A percentile compares a stretch with the other conserved stretches of the same genome.
Conservation (phyloP, 1,140 invertebrate genomes). For the Drosophila sulfurigaster region DNA sequence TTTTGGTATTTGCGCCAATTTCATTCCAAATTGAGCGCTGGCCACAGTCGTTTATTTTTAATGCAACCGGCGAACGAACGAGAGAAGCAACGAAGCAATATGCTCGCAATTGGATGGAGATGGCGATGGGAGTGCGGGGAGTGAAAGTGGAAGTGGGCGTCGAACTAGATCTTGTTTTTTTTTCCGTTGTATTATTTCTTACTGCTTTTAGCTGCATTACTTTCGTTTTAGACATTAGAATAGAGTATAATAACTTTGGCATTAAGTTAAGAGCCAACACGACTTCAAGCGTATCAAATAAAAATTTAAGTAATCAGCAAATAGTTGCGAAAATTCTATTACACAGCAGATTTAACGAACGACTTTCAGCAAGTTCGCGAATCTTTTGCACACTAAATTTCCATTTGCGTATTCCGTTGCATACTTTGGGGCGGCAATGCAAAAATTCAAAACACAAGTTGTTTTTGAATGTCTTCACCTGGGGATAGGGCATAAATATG, state of each 20-base stretch:
- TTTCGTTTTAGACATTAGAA: conserved; percentile 32
- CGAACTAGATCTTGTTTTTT: conserved; percentile 10
- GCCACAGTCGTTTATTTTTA: conserved; percentile 82
- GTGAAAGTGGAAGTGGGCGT: neutral
- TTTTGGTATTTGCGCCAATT: conserved; percentile 83
- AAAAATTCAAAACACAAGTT: conserved; percentile 3
- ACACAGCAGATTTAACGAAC: no score
- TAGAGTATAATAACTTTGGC: conserved; percentile 33
- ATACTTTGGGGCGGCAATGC: neutral
- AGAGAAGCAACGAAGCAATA: conserved; percentile 61
- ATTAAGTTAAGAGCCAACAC: conserved; percentile 1
- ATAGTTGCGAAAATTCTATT: neutral
- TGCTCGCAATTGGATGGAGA: conserved; percentile 37
- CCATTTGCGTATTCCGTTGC: neutral
- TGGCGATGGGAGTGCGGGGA: no score
- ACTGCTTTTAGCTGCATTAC: conserved; percentile 38
- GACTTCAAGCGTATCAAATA: conserved; percentile 15
- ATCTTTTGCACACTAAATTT: neutral
- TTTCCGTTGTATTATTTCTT: neutral
- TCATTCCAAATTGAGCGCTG: conserved; percentile 82
- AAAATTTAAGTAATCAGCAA: conserved; percentile 1
- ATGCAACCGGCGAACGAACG: conserved; percentile 59
- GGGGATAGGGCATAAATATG: conserved; percentile 64
- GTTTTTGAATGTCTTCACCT: conserved; percentile 25
- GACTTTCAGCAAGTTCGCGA: neutral